Conservation (phyloP, 2,797 vertebrate species). For the Acanthurus lineatus region DNA sequence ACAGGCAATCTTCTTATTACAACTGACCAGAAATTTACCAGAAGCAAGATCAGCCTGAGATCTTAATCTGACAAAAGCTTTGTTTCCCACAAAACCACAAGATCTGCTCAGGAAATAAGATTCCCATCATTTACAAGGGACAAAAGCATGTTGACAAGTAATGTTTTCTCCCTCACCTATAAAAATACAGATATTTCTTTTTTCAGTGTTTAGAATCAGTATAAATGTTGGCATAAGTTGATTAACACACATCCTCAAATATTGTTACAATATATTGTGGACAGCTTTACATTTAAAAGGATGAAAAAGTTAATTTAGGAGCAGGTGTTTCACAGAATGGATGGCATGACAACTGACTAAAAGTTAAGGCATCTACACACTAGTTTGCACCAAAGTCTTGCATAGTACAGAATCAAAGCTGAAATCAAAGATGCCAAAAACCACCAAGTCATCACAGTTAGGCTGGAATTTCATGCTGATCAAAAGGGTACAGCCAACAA, state of each 20-base stretch:
- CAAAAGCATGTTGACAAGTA: background rate
- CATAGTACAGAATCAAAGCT: constrained; percentile 38
- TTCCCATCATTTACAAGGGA: no score
- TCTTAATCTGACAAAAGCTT: constrained; percentile 41
- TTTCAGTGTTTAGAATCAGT: background rate
- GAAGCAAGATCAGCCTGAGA: constrained; percentile 44
- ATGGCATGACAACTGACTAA: constrained; percentile 28
- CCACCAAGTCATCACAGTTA: constrained; percentile 62
- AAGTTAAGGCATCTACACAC: constrained; percentile 32
- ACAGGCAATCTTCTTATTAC: constrained; percentile 47
- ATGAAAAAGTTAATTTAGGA: background rate
- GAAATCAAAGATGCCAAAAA: constrained; percentile 44
- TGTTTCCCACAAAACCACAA: background rate
- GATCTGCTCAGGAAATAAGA: background rate
- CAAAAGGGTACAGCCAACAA: constrained; percentile 53
- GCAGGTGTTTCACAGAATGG: constrained; percentile 37
- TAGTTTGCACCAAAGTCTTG: constrained; percentile 18
- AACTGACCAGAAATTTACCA: constrained; percentile 46
- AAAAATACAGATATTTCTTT: background rate
- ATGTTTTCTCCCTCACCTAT: background rate
- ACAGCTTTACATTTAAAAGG: background rate
- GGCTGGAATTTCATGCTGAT: constrained; percentile 76
- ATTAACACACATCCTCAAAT: background rate
- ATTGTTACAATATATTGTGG: background rate
- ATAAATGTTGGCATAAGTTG: background rate